These are phyloP conservation scores for Cuculus canorus DNA, from an alignment of 2,797 vertebrate genomes.

Conservation along the genomic window DNA sequence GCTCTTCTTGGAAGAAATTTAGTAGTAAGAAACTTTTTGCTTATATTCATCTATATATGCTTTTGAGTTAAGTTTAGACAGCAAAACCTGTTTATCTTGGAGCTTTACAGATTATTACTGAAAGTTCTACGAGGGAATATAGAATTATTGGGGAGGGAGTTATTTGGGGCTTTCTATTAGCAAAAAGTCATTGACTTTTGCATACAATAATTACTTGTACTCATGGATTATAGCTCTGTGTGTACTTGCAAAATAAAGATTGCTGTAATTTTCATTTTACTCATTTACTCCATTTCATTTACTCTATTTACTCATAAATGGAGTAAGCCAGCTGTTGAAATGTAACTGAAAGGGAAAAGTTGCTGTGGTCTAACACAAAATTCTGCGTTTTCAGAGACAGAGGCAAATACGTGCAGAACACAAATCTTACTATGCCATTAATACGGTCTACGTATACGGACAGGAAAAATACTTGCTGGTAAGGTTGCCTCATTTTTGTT, in stretches of 20 bases:
- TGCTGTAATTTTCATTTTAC: neutral
- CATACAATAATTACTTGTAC: neutral
- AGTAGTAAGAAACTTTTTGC: conserved; percentile 77
- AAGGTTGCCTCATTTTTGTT: conserved; percentile 61
- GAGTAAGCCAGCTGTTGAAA: neutral
- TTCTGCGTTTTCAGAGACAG: conserved; percentile 84
- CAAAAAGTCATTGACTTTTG: neutral
- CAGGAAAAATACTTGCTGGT: conserved; percentile 99
- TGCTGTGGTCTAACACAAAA: neutral
- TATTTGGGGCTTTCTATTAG: neutral
- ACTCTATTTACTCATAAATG: too few species aligned
- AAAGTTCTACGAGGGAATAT: neutral
- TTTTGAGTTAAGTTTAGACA: neutral
- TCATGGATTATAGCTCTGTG: neutral
- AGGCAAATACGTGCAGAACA: conserved; percentile 90
- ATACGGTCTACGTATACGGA: conserved; percentile 95
- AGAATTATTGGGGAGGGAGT: neutral
- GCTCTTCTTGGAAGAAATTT: conserved; percentile 91
- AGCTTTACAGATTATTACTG: neutral
- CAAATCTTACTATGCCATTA: conserved; percentile 95
- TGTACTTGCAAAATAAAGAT: neutral
- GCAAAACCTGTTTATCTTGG: neutral
- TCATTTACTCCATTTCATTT: too few species aligned
- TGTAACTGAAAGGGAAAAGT: neutral
- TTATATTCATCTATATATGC: neutral